Conservation (phyloP, 2,113 vertebrate species). For the Isichthys henryi region DNA sequence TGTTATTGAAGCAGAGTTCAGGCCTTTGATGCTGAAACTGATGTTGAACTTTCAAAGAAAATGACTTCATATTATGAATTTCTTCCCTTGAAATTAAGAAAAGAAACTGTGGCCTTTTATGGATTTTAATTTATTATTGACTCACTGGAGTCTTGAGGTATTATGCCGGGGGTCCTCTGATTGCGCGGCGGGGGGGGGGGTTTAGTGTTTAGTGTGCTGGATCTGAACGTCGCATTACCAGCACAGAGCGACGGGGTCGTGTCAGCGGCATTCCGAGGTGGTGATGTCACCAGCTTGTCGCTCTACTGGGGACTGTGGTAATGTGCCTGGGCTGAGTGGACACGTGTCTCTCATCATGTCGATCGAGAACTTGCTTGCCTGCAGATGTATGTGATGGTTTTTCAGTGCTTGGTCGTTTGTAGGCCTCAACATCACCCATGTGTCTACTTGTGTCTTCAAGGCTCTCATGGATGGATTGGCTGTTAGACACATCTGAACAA, state of each 20-base stretch:
- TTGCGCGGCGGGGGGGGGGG: conserved; percentile 33
- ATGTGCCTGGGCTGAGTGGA: background rate
- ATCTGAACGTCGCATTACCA: background rate
- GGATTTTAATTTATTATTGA: conserved; percentile 47
- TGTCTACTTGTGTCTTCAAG: background rate
- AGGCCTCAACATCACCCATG: background rate
- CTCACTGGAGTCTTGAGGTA: conserved; percentile 51
- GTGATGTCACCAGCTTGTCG: background rate
- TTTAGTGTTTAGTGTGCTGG: background rate
- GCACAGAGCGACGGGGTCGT: background rate
- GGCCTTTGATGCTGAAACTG: conserved; percentile 42
- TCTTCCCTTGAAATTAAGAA: conserved; percentile 48
- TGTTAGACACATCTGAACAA: background rate
- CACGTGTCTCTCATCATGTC: background rate
- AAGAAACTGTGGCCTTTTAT: conserved; percentile 45
- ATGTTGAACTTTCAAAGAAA: conserved; percentile 38
- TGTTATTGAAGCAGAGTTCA: conserved; percentile 60
- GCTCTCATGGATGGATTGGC: background rate
- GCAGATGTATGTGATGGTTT: background rate
- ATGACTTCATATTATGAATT: conserved; percentile 61
- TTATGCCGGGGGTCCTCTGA: conserved; percentile 47
- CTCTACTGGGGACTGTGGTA: conserved; percentile 39
- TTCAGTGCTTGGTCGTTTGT: background rate
- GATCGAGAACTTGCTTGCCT: background rate
- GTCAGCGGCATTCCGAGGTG: background rate